phyloP scores from a whole-genome alignment of 1,140 invertebrate genomes.

The Eupeodes corollae region DNA sequence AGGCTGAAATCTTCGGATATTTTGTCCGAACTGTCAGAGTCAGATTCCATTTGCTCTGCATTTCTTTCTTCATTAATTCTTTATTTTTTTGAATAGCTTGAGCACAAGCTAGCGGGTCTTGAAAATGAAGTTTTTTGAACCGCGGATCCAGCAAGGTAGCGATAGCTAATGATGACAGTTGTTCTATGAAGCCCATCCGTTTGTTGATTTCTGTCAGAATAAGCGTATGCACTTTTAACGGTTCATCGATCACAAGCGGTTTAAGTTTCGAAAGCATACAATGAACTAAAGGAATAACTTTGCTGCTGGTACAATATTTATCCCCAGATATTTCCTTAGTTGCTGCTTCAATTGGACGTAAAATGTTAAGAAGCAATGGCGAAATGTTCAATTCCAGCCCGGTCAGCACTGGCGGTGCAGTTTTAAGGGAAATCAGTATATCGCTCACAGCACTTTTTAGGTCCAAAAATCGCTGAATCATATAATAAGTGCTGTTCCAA shows the following conservation, averaged over 20 bases:
- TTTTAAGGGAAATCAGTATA: slow-evolving; percentile 23
- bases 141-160: slow-evolving; percentile 16
- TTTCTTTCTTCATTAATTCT: no score
- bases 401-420: slow-evolving; percentile 26
- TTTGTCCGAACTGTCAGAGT: no score
- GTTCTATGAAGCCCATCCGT: slow-evolving; percentile 22
- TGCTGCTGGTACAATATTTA: slow-evolving; percentile 36
- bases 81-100: no score
- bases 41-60: no score
- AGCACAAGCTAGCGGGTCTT: no score
- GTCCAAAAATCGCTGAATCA: slow-evolving; percentile 32
- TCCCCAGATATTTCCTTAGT: slow-evolving; percentile 37
- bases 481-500: slow-evolving; percentile 34
- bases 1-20: no score
- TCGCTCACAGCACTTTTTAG: slow-evolving; percentile 22
- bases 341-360: slow-evolving; percentile 30
- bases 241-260: slow-evolving; percentile 11
- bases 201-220: slow-evolving; percentile 17
- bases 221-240: slow-evolving; percentile 13
- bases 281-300: slow-evolving; percentile 34
- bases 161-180: slow-evolving; percentile 5
- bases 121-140: slow-evolving; percentile 15
- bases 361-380: slow-evolving; percentile 19
- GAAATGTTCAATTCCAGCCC: slow-evolving; percentile 23
- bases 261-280: slow-evolving; percentile 27